These are phyloP conservation scores for Tor tambroides DNA, from an alignment of 2,113 vertebrate species.

Conservation along the genomic window DNA sequence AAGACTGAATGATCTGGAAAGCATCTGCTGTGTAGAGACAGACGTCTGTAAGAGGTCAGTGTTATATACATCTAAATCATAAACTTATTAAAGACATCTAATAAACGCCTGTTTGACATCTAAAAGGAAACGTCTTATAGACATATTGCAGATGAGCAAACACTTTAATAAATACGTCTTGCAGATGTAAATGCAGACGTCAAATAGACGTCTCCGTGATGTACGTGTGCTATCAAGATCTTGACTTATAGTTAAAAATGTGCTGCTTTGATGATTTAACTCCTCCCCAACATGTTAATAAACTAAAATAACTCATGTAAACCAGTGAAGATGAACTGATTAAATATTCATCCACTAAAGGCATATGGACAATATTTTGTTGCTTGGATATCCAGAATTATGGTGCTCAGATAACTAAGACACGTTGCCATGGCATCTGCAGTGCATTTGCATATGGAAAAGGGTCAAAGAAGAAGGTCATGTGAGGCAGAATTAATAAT, in stretches of 20 bases:
- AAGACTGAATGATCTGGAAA: too few species aligned
- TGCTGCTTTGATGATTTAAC: background rate
- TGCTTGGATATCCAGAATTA: background rate
- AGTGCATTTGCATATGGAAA: constrained; percentile 40
- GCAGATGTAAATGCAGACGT: too few species aligned
- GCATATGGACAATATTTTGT: constrained; percentile 1
- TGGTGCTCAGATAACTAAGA: background rate
- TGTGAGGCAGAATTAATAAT: background rate
- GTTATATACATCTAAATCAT: too few species aligned
- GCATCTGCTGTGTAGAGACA: too few species aligned
- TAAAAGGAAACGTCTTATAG: too few species aligned
- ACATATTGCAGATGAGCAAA: too few species aligned
- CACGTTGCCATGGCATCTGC: constrained; percentile 46
- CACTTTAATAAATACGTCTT: too few species aligned
- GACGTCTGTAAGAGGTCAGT: too few species aligned
- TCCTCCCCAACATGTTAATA: background rate
- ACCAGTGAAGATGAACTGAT: background rate
- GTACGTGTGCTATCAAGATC: background rate
- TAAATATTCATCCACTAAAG: constrained; percentile 3
- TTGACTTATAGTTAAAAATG: background rate
- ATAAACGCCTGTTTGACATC: too few species aligned
- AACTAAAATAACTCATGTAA: constrained; percentile 2
- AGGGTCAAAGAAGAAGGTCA: constrained; percentile 44
- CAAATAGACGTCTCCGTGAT: too few species aligned
- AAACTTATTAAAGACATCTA: too few species aligned